phyloP scores from a whole-genome alignment of 2,797 vertebrate genomes.

The Rhynchotus rufescens region DNA sequence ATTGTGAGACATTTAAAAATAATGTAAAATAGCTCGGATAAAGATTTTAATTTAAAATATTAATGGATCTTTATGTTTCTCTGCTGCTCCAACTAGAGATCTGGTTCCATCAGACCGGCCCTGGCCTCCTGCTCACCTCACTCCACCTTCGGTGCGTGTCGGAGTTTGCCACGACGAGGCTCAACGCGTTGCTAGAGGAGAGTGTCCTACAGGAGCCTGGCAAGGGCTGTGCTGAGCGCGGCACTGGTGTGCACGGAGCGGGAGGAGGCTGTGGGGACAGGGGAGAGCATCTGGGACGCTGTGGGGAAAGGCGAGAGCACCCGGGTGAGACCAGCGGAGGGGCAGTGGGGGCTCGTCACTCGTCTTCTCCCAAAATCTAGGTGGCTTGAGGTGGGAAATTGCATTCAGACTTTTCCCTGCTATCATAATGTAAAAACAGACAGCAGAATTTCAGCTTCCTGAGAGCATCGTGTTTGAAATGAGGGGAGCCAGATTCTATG shows the following conservation, averaged over 20 bases:
- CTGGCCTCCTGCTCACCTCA: neutral
- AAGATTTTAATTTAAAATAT: slow-evolving; percentile 11
- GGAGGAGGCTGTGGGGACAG: neutral
- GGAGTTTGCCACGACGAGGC: neutral
- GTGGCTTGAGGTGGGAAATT: neutral
- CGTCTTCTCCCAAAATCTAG: rapidly evolving
- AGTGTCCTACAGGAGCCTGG: neutral
- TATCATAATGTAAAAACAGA: neutral
- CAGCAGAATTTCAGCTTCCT: neutral
- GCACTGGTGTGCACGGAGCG: neutral
- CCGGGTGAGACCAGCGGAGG: too few relatives aligned
- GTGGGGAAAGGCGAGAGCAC: neutral
- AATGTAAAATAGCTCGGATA: neutral
- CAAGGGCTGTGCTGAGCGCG: neutral
- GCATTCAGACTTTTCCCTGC: neutral
- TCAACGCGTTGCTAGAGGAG: neutral
- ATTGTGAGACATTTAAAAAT: slow-evolving; percentile 1
- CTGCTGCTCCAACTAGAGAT: neutral
- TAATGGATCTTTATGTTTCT: neutral
- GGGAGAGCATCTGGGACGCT: too few relatives aligned
- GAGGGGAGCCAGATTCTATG: neutral
- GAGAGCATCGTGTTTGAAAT: neutral
- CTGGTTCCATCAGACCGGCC: neutral
- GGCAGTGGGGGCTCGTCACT: neutral
- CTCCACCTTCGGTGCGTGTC: neutral